A percentile compares a stretch with the other conserved stretches of the same genome.
These are phyloP conservation scores for Caradrina clavipalpis DNA, from an alignment of 2,888 invertebrate genomes.

Conservation along the genomic window DNA sequence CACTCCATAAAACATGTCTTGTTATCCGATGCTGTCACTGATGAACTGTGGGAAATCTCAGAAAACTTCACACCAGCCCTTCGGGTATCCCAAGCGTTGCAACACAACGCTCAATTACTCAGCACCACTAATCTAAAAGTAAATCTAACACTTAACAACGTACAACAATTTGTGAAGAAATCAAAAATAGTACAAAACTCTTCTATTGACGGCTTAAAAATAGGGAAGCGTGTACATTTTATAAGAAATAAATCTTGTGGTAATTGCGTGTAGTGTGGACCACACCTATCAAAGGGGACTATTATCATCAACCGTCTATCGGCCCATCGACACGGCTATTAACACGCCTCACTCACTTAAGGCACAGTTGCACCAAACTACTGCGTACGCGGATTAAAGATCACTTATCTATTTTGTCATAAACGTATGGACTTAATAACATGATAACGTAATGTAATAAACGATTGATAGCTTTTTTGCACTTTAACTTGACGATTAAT, in stretches of 20 bases:
- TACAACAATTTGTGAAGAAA: constrained; percentile 55
- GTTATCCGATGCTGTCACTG: constrained; percentile 19
- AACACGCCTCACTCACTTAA: constrained; percentile 69
- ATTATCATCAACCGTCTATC: constrained; percentile 71
- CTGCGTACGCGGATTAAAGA: constrained; percentile 43
- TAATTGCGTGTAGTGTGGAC: constrained; percentile 69
- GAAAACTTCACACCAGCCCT: constrained; percentile 31
- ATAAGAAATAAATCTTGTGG: constrained; percentile 70
- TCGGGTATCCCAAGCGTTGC: constrained; percentile 28
- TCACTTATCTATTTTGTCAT: constrained; percentile 52
- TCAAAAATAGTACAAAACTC: constrained; percentile 59
- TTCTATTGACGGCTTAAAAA: constrained; percentile 62
- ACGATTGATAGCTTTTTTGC: constrained; percentile 60
- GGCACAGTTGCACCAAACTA: constrained; percentile 54
- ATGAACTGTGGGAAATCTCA: constrained; percentile 44
- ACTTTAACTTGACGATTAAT: constrained; percentile 41
- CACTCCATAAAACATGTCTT: constrained; percentile 2
- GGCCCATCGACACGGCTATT: constrained; percentile 75
- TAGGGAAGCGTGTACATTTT: constrained; percentile 62
- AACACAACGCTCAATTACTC: constrained; percentile 53
- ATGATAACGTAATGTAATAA: constrained; percentile 46
- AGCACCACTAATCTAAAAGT: constrained; percentile 52
- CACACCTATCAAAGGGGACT: constrained; percentile 74
- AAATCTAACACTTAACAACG: constrained; percentile 56
- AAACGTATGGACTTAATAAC: constrained; percentile 42